These are phyloP conservation scores for Isoperla grammatica DNA, from an alignment of 2,888 invertebrate species.

Conservation along the genomic window DNA sequence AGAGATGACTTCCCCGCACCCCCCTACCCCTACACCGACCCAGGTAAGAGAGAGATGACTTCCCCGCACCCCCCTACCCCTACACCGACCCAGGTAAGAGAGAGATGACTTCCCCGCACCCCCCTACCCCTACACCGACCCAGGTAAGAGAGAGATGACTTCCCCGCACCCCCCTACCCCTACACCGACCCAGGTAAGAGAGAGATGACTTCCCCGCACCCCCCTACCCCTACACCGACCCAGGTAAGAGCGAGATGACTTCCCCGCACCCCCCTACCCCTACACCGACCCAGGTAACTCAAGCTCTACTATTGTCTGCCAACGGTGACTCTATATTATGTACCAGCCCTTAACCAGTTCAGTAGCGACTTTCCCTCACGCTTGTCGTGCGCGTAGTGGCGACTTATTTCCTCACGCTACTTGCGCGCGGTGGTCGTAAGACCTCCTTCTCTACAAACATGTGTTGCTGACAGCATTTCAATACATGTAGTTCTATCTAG, in stretches of 20 bases:
- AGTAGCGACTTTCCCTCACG: too few species aligned
- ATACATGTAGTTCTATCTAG: too few species aligned
- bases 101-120: slow-evolving; percentile 98
- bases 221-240: slow-evolving; percentile 95
- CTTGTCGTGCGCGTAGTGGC: too few species aligned
- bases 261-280: slow-evolving; percentile 96
- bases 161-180: slow-evolving; percentile 96
- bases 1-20: slow-evolving; percentile 98
- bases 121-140: slow-evolving; percentile 95
- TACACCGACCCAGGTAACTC: slow-evolving; percentile 90
- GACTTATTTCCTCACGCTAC: too few species aligned
- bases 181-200: slow-evolving; percentile 92
- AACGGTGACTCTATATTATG: too few species aligned
- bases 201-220: slow-evolving; percentile 98
- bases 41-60: slow-evolving; percentile 90
- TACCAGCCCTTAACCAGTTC: too few species aligned
- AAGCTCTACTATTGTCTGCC: too few species aligned
- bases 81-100: slow-evolving; percentile 90
- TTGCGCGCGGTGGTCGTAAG: too few species aligned
- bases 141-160: slow-evolving; percentile 90
- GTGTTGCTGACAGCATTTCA: too few species aligned
- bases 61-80: slow-evolving; percentile 96
- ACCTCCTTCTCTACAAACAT: too few species aligned
- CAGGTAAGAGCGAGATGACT: slow-evolving; percentile 92
- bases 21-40: slow-evolving; percentile 95